Evolutionary conservation across 53 echinoderm and acorn worm species (phyloP).

Genomic region (Luidia sarsii): DNA sequence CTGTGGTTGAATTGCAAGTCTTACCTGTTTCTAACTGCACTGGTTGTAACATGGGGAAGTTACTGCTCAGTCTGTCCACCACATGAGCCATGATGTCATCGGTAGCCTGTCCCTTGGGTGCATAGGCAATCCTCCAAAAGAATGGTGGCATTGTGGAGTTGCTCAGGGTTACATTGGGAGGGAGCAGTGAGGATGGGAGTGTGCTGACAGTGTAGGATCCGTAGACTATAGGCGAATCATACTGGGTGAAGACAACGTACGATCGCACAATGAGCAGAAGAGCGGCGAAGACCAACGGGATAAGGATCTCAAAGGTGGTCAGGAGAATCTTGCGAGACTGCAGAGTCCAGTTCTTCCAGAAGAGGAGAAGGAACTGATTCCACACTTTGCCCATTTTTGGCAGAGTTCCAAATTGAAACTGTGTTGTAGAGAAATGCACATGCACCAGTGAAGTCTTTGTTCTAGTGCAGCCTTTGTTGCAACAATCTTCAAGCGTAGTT

Average conservation of each 20-base stretch:
- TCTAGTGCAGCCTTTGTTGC: neutral
- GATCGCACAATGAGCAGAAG: constrained; percentile 61
- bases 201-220: constrained; percentile 28
- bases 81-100: constrained; percentile 57
- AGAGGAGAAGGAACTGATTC: constrained; percentile 67
- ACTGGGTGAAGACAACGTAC: constrained; percentile 48
- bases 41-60: neutral
- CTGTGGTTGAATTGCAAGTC: too few relatives aligned
- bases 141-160: constrained; percentile 32
- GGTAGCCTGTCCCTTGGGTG: constrained; percentile 48
- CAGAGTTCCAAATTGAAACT: too few relatives aligned
- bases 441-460: neutral
- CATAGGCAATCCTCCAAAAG: constrained; percentile 68
- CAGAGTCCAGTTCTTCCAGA: constrained; percentile 85
- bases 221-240: constrained; percentile 57
- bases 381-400: constrained; percentile 61
- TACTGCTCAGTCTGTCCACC: constrained; percentile 23
- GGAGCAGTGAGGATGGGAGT: constrained; percentile 53
- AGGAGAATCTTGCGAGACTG: constrained; percentile 65
- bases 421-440: neutral
- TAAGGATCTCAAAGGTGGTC: constrained; percentile 71
- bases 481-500: neutral
- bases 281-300: constrained; percentile 70
- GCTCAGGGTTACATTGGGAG: constrained; percentile 27
- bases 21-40: constrained; percentile 39